Evolutionary conservation across 1,140 invertebrate species (phyloP), one percentile per base, ranked within the genome.

Genomic region (Drepana arcuata): DNA sequence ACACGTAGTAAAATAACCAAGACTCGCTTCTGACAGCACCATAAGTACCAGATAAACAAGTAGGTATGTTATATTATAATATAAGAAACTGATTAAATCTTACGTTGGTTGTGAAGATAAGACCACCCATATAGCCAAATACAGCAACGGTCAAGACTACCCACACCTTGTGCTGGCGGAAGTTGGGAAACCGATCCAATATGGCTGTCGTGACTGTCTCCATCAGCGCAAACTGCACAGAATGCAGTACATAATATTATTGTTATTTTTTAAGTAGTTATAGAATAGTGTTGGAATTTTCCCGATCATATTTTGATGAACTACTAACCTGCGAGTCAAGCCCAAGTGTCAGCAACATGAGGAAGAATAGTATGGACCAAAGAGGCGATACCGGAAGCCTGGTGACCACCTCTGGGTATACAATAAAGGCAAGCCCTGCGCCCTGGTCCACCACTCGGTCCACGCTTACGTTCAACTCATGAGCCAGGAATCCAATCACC

Each of bases 351-450:
- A 93, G 72, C 4, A 93, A 77, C 91, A 93, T 93, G 26, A 95
- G 86, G 69, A 96, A 96, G 83, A 96, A 95, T 0, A 95, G 78
- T 29, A 93, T 78, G 1, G 93, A 93, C 94, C 94, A 95, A 2
- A 95, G 73, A 0, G 92, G 92, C 1, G 93, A 90, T 2, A 93
- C 81, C 0, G 93, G 93, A 45, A 95, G 78, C 38, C 92, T 86
- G 0, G 92, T 88, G 2, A 95, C 91, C 16, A 93, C 93, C 73
- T 94, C 93, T 0, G 94, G 93, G 68, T 95, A 95, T 4, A 93
- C 93, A 39, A 94, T 92, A 59, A 95, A 95, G 1, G 93, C 93
- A 28, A 95, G 69, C 1, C 93, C 93, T 26, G 92, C 91, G 0
- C 84, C 93, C 60, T 92, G 89, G 38, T 92, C 90, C 10, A 93